A percentile compares a stretch with the other conserved stretches of the same genome.
Evolutionary conservation across 2,113 vertebrate genomes (phyloP).

Genomic region (Hemibagrus wyckioides): DNA sequence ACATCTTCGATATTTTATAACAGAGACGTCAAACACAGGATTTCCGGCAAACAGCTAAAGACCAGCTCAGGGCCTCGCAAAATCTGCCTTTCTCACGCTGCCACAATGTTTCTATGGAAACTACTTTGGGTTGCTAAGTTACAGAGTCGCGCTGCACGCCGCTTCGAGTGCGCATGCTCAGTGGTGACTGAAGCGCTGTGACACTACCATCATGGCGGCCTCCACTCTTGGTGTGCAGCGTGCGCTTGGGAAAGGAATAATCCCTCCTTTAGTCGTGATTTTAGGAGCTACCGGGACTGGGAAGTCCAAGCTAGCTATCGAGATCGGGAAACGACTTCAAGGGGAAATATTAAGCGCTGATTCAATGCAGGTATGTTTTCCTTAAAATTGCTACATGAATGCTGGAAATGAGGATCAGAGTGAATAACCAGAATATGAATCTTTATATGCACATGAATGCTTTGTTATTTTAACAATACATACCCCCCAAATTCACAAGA

Average conservation of each 20-base stretch:
- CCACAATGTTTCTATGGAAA: conserved; percentile 53
- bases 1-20: neutral
- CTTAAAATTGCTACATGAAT: neutral
- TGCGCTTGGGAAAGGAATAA: conserved; percentile 54
- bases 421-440: neutral
- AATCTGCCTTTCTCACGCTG: conserved; percentile 14
- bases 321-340: conserved; percentile 80
- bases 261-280: conserved; percentile 83
- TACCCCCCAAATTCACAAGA: neutral
- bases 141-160: conserved; percentile 52
- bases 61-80: too few relatives aligned
- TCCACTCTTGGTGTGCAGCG: conserved; percentile 62
- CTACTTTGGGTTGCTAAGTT: conserved; percentile 62
- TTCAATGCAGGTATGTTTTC: conserved; percentile 88
- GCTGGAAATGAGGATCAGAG: neutral
- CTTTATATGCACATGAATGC: neutral
- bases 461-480: neutral
- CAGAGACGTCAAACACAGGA: neutral
- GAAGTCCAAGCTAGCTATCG: conserved; percentile 87
- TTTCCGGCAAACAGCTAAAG: neutral
- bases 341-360: conserved; percentile 93
- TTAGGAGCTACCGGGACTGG: conserved; percentile 91
- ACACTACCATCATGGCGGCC: conserved; percentile 71
- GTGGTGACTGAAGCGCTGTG: conserved; percentile 12
- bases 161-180: conserved; percentile 61